Evolutionary conservation across 2,888 invertebrate species (phyloP), one percentile per base, ranked within the genome.

Genomic region (Bedellia somnulentella): DNA sequence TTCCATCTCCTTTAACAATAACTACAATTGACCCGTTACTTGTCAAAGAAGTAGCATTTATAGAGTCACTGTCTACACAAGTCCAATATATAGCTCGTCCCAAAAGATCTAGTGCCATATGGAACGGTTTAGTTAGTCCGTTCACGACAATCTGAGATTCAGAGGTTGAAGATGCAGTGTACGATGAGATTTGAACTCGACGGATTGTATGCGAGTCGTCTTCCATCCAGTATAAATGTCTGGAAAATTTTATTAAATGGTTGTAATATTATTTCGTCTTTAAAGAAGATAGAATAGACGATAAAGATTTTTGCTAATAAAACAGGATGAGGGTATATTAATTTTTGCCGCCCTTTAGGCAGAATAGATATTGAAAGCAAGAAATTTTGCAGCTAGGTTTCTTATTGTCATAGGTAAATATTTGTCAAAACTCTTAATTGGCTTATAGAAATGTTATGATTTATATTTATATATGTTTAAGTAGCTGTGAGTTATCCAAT

Each of bases 1-100:
- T 87, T 2, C 85, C 85, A 12, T 85, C 83, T 0, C 83, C 86
- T 10, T 84, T 80, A 21, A 91, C 78, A 9, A 93, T 84, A 1
- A 88, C 82, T 0, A 87, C 88, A 3, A 80, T 57, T 13, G 82
- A 79, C 2, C 82, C 78, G 47, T 81, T 80, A 47, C 58, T 81
- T 35, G 86, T 83, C 15, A 89, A 78, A 36, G 87, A 80, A 0
- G 94, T 94, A 0, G 93, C 89, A 56, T 95, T 95, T 27, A 96
- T 93, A 0, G 89, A 86, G 53, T 95, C 88, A 5, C 87, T 83
- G 37, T 81, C 80, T 0, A 86, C 77, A 45, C 93, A 93, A 0
- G 92, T 89, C 93, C 94, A 95, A 64, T 93, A 95, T 1, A 97
- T 56, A 2, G 91, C 67, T 10, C 93, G 80, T 0, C 93, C 88